Conservation (phyloP, 2,113 vertebrate genomes). For the Addax nasomaculatus region DNA sequence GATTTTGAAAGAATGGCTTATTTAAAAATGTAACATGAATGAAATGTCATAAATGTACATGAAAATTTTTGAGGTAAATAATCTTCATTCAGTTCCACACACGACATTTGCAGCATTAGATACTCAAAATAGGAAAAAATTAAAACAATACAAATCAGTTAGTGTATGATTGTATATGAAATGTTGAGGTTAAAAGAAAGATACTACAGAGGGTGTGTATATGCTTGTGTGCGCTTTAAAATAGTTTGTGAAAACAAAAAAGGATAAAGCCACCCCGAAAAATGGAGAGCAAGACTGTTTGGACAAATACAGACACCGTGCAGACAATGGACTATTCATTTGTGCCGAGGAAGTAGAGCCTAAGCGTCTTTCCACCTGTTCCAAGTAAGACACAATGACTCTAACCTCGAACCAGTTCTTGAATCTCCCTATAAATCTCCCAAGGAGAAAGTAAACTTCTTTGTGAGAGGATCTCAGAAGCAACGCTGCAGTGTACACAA, state of each 20-base stretch:
- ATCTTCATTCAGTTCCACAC: neutral
- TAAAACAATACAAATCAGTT: neutral
- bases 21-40: neutral
- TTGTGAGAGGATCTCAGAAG: neutral
- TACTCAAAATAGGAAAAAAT: neutral
- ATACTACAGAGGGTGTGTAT: neutral
- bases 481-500: neutral
- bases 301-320: neutral
- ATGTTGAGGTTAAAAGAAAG: neutral
- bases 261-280: neutral
- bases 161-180: neutral
- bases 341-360: neutral
- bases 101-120: neutral
- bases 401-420: neutral
- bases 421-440: neutral
- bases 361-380: neutral
- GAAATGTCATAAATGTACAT: neutral
- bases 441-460: neutral
- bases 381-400: neutral
- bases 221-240: neutral
- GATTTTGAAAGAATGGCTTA: neutral
- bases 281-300: neutral
- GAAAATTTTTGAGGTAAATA: neutral
- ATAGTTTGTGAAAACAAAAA: neutral
- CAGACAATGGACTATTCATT: constrained; percentile 1